Evolutionary conservation across 2,797 vertebrate species (phyloP).

Genomic region (Chloroceryle amazona): DNA sequence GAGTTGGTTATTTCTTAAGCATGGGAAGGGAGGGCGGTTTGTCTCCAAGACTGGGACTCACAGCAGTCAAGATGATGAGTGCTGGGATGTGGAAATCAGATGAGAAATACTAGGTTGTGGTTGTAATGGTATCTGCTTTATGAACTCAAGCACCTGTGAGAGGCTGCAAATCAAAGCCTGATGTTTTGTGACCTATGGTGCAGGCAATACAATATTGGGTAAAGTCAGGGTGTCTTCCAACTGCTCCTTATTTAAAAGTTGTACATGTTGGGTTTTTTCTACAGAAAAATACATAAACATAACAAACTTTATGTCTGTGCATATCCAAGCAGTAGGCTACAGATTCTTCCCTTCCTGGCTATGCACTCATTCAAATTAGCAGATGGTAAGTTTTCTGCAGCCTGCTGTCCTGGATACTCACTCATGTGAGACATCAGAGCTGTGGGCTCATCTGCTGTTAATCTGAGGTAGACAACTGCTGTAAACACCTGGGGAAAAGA

Average conservation of each 20-base stretch:
- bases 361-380: neutral
- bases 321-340: neutral
- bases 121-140: neutral
- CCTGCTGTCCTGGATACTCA: neutral
- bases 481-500: neutral
- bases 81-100: neutral
- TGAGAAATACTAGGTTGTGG: neutral
- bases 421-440: neutral
- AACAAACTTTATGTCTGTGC: neutral
- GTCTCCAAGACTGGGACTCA: neutral
- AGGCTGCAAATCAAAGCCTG: neutral
- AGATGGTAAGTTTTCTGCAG: fast-evolving
- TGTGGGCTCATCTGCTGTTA: neutral
- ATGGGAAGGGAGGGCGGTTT: neutral
- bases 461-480: neutral
- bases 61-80: neutral
- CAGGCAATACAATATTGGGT: neutral
- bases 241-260: neutral
- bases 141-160: neutral
- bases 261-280: neutral
- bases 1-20: neutral
- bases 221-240: fast-evolving
- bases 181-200: neutral
- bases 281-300: neutral
- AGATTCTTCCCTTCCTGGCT: neutral